Conservation (phyloP, 2,888 invertebrate species). For the Fabriciana adippe region DNA sequence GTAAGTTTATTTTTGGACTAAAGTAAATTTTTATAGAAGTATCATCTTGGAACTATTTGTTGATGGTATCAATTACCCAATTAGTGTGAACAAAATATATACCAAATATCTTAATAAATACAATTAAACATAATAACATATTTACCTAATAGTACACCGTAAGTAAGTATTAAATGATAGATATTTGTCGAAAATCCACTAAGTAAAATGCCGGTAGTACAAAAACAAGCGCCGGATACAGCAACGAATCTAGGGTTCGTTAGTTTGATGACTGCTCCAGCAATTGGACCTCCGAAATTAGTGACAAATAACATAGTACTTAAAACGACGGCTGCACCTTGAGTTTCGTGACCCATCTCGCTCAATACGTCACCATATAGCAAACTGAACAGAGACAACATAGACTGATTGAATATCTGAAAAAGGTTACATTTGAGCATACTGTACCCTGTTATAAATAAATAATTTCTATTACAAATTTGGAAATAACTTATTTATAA, state of each 20-base stretch:
- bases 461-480: not conserved
- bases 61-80: too few relatives aligned
- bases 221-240: constrained; percentile 64
- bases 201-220: constrained; percentile 70
- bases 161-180: constrained; percentile 69
- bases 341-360: constrained; percentile 84
- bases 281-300: constrained; percentile 86
- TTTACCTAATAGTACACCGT: constrained; percentile 73
- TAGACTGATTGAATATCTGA: constrained; percentile 87
- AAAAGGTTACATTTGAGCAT: constrained; percentile 37
- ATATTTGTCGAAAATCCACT: constrained; percentile 74
- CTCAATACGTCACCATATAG: constrained; percentile 85
- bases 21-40: too few relatives aligned
- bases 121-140: not conserved
- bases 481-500: not conserved
- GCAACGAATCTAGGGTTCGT: constrained; percentile 73
- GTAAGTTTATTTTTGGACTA: too few relatives aligned
- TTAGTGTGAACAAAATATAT: too few relatives aligned
- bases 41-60: too few relatives aligned
- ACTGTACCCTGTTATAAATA: not conserved
- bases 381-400: constrained; percentile 86
- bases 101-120: too few relatives aligned
- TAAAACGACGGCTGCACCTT: constrained; percentile 86
- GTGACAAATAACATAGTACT: constrained; percentile 85
- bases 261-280: constrained; percentile 84